phyloP scores from a whole-genome alignment of 2,797 vertebrate species.

The Dendrocincla fuliginosa region DNA sequence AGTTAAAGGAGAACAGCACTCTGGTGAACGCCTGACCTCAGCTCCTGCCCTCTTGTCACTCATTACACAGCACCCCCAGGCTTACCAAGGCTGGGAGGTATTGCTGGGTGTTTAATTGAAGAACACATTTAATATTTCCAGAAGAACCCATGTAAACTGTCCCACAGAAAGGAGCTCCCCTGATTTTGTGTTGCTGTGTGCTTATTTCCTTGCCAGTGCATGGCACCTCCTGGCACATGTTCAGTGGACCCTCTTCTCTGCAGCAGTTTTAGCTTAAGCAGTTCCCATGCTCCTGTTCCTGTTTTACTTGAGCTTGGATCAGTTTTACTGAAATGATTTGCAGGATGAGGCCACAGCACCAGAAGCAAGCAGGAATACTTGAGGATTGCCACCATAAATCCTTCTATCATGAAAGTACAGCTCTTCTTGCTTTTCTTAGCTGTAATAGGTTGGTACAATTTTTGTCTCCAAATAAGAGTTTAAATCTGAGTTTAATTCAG shows the following conservation, averaged over 20 bases:
- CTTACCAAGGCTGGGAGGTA: background rate
- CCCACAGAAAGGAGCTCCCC: background rate
- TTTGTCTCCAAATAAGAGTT: background rate
- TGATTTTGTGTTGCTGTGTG: background rate
- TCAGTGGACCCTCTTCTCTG: background rate
- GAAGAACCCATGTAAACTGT: background rate
- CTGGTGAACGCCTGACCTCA: background rate
- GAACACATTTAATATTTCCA: background rate
- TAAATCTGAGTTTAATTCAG: background rate
- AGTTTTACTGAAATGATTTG: background rate
- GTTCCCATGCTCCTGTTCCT: background rate
- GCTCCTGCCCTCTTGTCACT: background rate
- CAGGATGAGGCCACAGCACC: background rate
- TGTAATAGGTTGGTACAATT: background rate
- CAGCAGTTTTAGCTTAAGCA: background rate
- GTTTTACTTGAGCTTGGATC: background rate
- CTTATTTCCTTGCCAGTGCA: background rate
- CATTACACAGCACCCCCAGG: background rate
- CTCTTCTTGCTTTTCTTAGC: background rate
- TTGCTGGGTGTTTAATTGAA: background rate
- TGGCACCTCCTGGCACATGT: background rate
- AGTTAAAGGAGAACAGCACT: background rate
- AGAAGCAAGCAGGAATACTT: background rate
- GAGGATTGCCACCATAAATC: background rate
- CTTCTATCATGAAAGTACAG: background rate